These are phyloP conservation scores for Phymanthus crucifer DNA, from an alignment of 92 coral and sea anemone species.

Conservation along the genomic window DNA sequence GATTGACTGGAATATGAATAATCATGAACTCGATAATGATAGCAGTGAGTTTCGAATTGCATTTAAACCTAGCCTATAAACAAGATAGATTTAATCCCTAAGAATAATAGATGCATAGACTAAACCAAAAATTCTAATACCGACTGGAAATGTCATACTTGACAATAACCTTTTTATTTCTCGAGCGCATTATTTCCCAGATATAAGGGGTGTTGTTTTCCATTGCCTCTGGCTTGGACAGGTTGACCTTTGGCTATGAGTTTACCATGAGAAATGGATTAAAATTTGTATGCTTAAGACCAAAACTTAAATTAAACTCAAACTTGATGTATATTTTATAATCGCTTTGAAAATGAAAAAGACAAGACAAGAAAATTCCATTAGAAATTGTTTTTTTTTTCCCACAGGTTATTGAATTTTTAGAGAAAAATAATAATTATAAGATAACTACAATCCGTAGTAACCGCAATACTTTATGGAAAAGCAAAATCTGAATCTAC, in stretches of 20 bases:
- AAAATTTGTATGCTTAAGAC: background rate
- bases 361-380: background rate
- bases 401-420: too few species aligned
- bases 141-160: background rate
- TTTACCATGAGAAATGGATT: background rate
- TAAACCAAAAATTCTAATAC: background rate
- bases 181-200: background rate
- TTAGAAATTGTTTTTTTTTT: too few species aligned
- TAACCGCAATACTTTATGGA: too few species aligned
- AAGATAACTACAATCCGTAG: too few species aligned
- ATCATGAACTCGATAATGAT: background rate
- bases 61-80: background rate
- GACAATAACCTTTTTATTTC: background rate
- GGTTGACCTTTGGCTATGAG: background rate
- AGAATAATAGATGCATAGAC: background rate
- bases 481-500: background rate
- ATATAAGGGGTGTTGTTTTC: background rate
- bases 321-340: background rate
- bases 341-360: background rate
- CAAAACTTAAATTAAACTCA: background rate
- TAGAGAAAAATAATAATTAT: too few species aligned
- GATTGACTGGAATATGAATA: background rate
- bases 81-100: background rate
- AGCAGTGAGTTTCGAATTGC: background rate
- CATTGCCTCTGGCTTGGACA: background rate